phyloP scores from a whole-genome alignment of 2,888 invertebrate species.

The Prosapia bicincta region DNA sequence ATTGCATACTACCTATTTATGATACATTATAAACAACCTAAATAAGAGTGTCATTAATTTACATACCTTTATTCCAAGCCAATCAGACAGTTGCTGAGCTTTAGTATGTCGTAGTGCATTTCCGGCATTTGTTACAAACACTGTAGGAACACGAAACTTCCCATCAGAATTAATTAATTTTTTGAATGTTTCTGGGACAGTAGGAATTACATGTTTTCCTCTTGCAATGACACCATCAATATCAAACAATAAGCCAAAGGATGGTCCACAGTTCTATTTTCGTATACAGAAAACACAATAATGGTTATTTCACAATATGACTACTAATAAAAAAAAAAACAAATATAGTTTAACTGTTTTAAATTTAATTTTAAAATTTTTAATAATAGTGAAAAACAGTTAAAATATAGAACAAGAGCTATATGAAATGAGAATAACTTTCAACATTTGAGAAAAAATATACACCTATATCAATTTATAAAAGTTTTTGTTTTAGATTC shows the following conservation, averaged over 20 bases:
- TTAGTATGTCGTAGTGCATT: conserved; percentile 56
- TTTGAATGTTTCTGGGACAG: conserved; percentile 56
- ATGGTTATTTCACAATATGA: not conserved
- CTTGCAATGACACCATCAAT: conserved; percentile 64
- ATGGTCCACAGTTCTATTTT: conserved; percentile 39
- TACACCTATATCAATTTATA: too few species aligned
- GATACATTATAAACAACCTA: conserved; percentile 51
- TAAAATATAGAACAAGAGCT: too few species aligned
- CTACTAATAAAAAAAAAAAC: not conserved
- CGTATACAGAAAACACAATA: not conserved
- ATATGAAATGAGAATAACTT: too few species aligned
- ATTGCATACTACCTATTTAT: too few species aligned
- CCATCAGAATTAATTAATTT: conserved; percentile 52
- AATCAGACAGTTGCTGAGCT: conserved; percentile 56
- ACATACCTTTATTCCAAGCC: conserved; percentile 54
- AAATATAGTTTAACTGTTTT: too few species aligned
- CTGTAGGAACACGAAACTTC: conserved; percentile 57
- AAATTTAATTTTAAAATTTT: not conserved
- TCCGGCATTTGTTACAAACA: conserved; percentile 64
- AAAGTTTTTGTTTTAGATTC: too few species aligned
- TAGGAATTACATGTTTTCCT: conserved; percentile 56
- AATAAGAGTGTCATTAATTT: conserved; percentile 50
- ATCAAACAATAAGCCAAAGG: conserved; percentile 63
- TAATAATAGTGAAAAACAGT: too few species aligned
- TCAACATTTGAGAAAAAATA: too few species aligned